Percentiles rank a stretch among this genome's conserved stretches.
These are phyloP conservation scores for Drosophila mauritiana DNA, from an alignment of 1,140 invertebrate species.

Conservation along the genomic window DNA sequence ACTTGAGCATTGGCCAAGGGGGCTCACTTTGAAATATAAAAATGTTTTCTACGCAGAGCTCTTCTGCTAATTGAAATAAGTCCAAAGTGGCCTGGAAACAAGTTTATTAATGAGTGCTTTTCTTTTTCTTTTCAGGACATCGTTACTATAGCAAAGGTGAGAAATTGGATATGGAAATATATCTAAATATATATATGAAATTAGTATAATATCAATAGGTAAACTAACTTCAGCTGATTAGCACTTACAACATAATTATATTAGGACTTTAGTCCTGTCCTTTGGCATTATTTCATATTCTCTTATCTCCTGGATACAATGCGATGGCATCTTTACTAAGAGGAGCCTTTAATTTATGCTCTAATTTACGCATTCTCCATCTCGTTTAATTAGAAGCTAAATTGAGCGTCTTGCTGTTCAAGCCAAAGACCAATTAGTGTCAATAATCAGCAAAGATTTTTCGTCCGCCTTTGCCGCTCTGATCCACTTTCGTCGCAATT, in stretches of 20 bases:
- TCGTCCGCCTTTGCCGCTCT: constrained; percentile 4
- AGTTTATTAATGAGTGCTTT: constrained; percentile 42
- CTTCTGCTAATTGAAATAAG: constrained; percentile 23
- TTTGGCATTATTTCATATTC: not conserved
- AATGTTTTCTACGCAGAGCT: constrained; percentile 3
- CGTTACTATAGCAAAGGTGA: constrained; percentile 64
- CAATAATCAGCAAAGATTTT: constrained; percentile 62
- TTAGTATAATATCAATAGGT: not conserved
- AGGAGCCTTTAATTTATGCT: not conserved
- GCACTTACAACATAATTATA: not conserved
- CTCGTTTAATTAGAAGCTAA: constrained; percentile 37
- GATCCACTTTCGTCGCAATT: constrained; percentile 52
- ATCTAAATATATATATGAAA: not conserved
- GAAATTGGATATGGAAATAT: constrained; percentile 12
- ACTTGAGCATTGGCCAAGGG: constrained; percentile 6
- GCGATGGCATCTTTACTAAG: not conserved
- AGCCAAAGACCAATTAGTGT: constrained; percentile 58
- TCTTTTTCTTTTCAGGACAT: constrained; percentile 56
- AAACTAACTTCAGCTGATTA: not conserved
- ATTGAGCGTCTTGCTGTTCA: constrained; percentile 40
- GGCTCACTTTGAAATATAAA: constrained; percentile 3
- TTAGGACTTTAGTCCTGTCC: not conserved
- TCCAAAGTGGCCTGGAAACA: constrained; percentile 16
- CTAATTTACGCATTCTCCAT: constrained; percentile 23
- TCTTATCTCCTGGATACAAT: not conserved